A percentile compares a stretch with the other conserved stretches of the same genome.
Conservation (phyloP, 35 echinoderm and acorn worm genomes). For the Lytechinus variegatus region DNA sequence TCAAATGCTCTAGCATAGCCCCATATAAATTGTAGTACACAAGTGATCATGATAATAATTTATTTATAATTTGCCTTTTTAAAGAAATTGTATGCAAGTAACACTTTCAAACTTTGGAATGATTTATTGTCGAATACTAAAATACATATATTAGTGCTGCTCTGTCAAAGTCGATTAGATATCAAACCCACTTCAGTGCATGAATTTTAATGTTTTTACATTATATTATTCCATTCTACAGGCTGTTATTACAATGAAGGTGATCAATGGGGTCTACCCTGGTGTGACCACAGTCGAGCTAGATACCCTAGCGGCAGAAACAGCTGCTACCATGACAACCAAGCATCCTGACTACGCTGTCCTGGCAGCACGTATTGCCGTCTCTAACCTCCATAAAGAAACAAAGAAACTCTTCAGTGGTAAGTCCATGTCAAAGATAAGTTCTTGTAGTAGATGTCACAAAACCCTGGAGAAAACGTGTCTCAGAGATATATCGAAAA, state of each 20-base stretch:
- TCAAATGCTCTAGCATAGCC: no score
- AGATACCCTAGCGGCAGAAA: slow-evolving; percentile 95
- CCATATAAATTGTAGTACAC: no score
- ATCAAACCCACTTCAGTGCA: neutral
- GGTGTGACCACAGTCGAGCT: slow-evolving; percentile 96
- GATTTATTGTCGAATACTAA: no score
- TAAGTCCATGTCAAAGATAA: slow-evolving; percentile 37
- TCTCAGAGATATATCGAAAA: no score
- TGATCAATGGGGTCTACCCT: slow-evolving; percentile 90
- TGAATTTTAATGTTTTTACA: neutral
- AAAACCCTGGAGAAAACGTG: no score
- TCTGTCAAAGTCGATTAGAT: neutral
- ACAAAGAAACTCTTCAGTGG: slow-evolving; percentile 96
- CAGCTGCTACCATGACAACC: slow-evolving; percentile 96
- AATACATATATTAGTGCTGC: neutral
- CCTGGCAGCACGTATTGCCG: slow-evolving; percentile 90
- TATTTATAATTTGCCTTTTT: no score
- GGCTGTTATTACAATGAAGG: slow-evolving; percentile 91
- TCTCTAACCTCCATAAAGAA: slow-evolving; percentile 98
- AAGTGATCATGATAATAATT: no score
- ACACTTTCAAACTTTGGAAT: no score
- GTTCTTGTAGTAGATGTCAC: no score
- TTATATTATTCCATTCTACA: slow-evolving; percentile 27
- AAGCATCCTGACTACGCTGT: slow-evolving; percentile 98
- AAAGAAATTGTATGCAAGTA: no score